These are phyloP conservation scores for Euphonia xanthogaster DNA, from an alignment of 2,797 vertebrate species.

Conservation along the genomic window DNA sequence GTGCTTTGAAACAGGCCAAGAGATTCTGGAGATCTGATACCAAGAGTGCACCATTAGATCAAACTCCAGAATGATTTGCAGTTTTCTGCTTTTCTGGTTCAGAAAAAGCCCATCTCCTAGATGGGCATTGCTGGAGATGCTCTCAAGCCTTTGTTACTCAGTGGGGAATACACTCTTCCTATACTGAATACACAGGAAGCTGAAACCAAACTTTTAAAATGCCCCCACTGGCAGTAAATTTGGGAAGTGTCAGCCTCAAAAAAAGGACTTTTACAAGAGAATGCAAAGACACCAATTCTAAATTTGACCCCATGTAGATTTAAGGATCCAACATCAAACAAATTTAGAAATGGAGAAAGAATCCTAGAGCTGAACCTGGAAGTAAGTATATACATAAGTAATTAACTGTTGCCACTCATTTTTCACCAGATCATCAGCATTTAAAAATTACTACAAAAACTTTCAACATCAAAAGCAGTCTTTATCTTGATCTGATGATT, in stretches of 20 bases:
- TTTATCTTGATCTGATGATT: neutral
- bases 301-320: neutral
- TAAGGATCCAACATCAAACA: neutral
- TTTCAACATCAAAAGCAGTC: neutral
- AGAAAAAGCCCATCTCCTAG: neutral
- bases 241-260: neutral
- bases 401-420: neutral
- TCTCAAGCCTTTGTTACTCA: neutral
- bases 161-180: neutral
- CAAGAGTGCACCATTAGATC: neutral
- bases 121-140: neutral
- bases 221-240: neutral
- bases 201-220: neutral
- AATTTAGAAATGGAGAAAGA: neutral
- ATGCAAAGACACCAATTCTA: neutral
- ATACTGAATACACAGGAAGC: neutral
- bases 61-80: neutral
- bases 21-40: neutral
- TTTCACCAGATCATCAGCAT: neutral
- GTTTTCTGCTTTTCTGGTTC: neutral
- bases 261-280: neutral
- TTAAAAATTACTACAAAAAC: neutral
- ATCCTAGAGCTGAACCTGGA: neutral
- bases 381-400: neutral
- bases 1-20: neutral